Evolutionary conservation across 2,888 invertebrate species (phyloP).

Genomic region (Drosophila maculinotata): DNA sequence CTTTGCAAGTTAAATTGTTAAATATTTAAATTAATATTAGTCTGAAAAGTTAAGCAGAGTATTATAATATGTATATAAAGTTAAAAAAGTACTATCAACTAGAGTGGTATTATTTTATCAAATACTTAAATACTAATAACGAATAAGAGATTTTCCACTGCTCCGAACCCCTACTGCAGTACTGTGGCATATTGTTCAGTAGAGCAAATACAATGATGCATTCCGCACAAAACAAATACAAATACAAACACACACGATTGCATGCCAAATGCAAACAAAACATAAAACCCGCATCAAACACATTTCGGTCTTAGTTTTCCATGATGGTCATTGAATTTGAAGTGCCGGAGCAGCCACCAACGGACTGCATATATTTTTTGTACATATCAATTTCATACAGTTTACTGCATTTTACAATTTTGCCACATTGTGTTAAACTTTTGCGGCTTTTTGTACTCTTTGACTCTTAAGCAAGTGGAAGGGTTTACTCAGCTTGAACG

Average conservation of each 20-base stretch:
- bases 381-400: slow-evolving; percentile 37
- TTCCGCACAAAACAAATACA: slow-evolving; percentile 4
- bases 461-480: too few relatives aligned
- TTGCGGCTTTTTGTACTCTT: slow-evolving; percentile 28
- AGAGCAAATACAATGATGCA: slow-evolving; percentile 12
- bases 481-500: background rate
- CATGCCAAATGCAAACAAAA: slow-evolving; percentile 22
- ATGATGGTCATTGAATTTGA: slow-evolving; percentile 59
- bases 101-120: too few relatives aligned
- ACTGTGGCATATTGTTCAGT: slow-evolving; percentile 12
- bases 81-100: too few relatives aligned
- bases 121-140: too few relatives aligned
- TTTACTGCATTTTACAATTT: slow-evolving; percentile 36
- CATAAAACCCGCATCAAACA: slow-evolving; percentile 48
- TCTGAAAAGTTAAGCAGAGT: too few relatives aligned
- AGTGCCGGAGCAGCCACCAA: slow-evolving; percentile 21
- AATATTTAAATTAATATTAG: too few relatives aligned
- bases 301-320: slow-evolving; percentile 52
- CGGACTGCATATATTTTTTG: slow-evolving; percentile 11
- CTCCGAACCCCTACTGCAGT: background rate
- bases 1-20: too few relatives aligned
- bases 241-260: slow-evolving; percentile 12
- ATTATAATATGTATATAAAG: too few relatives aligned
- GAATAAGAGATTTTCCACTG: background rate
- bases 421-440: slow-evolving; percentile 31